A percentile compares a stretch with the other conserved stretches of the same genome.
Evolutionary conservation across 2,113 vertebrate genomes (phyloP).

Genomic region (Pampusana beccarii): DNA sequence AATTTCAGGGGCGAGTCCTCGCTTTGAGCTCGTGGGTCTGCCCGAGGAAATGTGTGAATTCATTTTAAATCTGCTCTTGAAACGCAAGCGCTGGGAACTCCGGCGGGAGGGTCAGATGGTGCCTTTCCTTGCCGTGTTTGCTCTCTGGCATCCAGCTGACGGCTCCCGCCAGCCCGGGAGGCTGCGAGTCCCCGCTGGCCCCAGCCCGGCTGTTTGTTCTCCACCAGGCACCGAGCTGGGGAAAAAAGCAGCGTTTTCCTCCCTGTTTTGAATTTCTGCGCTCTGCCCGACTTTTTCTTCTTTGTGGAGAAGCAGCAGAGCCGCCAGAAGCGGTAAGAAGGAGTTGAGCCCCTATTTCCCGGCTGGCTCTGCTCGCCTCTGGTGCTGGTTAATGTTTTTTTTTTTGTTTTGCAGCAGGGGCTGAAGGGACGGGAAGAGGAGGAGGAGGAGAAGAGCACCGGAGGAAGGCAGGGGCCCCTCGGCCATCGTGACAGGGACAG

Average conservation of each 20-base stretch:
- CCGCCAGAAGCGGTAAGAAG: neutral
- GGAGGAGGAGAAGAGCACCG: neutral
- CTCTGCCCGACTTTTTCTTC: neutral
- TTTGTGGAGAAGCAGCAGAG: neutral
- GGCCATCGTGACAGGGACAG: neutral
- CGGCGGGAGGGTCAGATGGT: neutral
- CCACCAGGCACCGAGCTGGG: neutral
- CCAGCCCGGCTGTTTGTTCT: slow-evolving; percentile 17
- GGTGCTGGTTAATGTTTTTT: slow-evolving; percentile 22
- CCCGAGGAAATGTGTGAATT: neutral
- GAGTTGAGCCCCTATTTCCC: neutral
- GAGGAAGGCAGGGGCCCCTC: slow-evolving; percentile 22
- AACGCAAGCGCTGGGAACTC: neutral
- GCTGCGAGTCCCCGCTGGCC: neutral
- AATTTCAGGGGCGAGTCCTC: neutral
- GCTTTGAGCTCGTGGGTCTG: neutral
- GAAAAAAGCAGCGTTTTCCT: neutral
- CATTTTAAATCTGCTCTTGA: neutral
- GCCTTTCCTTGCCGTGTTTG: neutral
- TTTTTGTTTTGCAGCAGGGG: neutral
- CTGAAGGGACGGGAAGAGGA: neutral
- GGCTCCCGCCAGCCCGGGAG: neutral
- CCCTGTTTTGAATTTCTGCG: fast-evolving
- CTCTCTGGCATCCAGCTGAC: slow-evolving; percentile 38
- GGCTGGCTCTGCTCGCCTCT: neutral